A percentile compares a stretch with the other conserved stretches of the same genome.
Conservation (phyloP, 2,888 invertebrate species). For the Galerucella pusilla region DNA sequence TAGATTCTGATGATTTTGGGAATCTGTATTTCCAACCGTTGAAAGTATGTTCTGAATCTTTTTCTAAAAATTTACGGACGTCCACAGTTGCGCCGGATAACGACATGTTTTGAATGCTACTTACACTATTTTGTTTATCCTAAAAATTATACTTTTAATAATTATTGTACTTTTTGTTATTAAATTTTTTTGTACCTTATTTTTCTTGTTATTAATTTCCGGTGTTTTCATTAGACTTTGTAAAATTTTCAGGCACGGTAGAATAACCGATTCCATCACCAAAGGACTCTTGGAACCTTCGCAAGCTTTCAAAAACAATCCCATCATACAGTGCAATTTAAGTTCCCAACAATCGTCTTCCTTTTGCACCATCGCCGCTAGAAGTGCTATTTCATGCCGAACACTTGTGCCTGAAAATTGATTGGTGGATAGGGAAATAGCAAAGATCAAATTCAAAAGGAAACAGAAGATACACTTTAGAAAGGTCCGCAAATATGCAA, state of each 20-base stretch:
- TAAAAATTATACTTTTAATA: slow-evolving; percentile 14
- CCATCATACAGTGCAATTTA: slow-evolving; percentile 88
- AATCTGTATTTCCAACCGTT: slow-evolving; percentile 77
- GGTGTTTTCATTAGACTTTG: slow-evolving; percentile 82
- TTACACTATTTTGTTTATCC: slow-evolving; percentile 35
- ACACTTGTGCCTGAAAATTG: slow-evolving; percentile 77
- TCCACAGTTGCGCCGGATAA: slow-evolving; percentile 72
- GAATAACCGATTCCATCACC: slow-evolving; percentile 89
- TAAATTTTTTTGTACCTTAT: slow-evolving; percentile 33
- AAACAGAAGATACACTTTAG: too few relatives aligned
- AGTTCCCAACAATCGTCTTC: slow-evolving; percentile 97
- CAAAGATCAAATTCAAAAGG: too few relatives aligned
- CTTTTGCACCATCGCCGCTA: slow-evolving; percentile 89
- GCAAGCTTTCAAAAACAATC: slow-evolving; percentile 84
- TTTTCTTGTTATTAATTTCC: slow-evolving; percentile 59
- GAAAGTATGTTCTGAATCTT: slow-evolving; percentile 76
- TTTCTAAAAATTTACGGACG: slow-evolving; percentile 78
- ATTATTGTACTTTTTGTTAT: neutral
- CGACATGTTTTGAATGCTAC: slow-evolving; percentile 55
- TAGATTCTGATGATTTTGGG: slow-evolving; percentile 64
- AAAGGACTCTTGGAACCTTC: slow-evolving; percentile 83
- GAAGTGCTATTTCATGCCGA: slow-evolving; percentile 87
- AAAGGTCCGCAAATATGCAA: too few relatives aligned
- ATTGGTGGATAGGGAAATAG: neutral
- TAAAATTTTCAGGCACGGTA: slow-evolving; percentile 93